Conservation (phyloP, 2,888 invertebrate genomes). For the Germaria angustata region DNA sequence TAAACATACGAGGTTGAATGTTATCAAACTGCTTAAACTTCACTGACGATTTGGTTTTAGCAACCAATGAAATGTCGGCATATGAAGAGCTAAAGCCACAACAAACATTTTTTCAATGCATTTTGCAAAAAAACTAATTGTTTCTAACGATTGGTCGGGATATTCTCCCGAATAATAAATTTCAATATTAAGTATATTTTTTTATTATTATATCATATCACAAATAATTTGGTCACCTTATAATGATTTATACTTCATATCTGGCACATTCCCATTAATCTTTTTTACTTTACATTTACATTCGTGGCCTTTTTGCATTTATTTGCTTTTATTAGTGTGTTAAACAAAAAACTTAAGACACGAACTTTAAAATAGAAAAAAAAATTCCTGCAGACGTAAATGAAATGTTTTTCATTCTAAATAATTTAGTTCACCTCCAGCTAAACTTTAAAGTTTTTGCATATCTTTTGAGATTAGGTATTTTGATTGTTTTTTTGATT, state of each 20-base stretch:
- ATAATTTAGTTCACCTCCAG: background rate
- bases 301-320: slow-evolving; percentile 7
- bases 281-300: background rate
- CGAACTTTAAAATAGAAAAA: slow-evolving; percentile 17
- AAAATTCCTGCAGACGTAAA: background rate
- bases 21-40: no score
- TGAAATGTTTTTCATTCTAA: background rate
- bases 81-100: no score
- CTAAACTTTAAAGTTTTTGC: background rate
- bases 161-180: no score
- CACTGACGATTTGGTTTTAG: no score
- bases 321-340: background rate
- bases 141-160: no score
- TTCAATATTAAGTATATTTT: no score
- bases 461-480: background rate
- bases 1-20: no score
- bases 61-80: no score
- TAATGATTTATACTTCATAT: background rate
- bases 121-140: no score
- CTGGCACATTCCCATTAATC: background rate
- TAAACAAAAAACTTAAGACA: slow-evolving; percentile 42
- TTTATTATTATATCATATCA: background rate
- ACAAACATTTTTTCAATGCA: no score
- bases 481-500: background rate
- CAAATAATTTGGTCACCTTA: background rate